A percentile compares a stretch with the other conserved stretches of the same genome.
Conservation (phyloP, 2,113 vertebrate species). For the Pteruthius melanotis region DNA sequence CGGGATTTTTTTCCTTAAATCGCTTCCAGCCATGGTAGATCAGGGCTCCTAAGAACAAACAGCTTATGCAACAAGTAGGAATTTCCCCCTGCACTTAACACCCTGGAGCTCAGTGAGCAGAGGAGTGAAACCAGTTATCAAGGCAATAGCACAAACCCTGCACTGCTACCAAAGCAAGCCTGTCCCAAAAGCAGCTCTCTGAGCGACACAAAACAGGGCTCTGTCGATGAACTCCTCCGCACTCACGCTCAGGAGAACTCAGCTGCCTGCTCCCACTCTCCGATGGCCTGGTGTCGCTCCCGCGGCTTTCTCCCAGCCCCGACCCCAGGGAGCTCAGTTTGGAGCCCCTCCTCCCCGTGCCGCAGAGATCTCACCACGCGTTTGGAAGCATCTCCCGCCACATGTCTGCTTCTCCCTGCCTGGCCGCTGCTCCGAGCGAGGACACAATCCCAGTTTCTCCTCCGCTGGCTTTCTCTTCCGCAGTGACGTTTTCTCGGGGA, state of each 20-base stretch:
- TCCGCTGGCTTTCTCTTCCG: not conserved
- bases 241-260: not conserved
- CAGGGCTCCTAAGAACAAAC: not conserved
- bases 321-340: rapidly evolving
- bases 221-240: not conserved
- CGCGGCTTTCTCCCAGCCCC: not conserved
- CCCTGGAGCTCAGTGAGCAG: not conserved
- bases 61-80: not conserved
- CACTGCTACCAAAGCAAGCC: not conserved
- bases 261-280: not conserved
- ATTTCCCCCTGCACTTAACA: not conserved
- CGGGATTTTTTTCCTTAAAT: not conserved
- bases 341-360: not conserved
- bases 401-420: conserved; percentile 2
- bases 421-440: not conserved
- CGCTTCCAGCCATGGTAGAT: not conserved
- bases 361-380: conserved; percentile 20
- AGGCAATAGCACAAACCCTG: not conserved
- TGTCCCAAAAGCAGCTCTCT: not conserved
- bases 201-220: not conserved
- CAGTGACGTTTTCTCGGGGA: not conserved
- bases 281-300: rapidly evolving
- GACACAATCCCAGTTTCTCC: not conserved
- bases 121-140: not conserved
- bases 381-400: conserved; percentile 26